Percentiles rank a stretch among this genome's conserved stretches.
Conservation (phyloP, 92 coral and sea anemone genomes). For the Isaurus tuberculatus region DNA sequence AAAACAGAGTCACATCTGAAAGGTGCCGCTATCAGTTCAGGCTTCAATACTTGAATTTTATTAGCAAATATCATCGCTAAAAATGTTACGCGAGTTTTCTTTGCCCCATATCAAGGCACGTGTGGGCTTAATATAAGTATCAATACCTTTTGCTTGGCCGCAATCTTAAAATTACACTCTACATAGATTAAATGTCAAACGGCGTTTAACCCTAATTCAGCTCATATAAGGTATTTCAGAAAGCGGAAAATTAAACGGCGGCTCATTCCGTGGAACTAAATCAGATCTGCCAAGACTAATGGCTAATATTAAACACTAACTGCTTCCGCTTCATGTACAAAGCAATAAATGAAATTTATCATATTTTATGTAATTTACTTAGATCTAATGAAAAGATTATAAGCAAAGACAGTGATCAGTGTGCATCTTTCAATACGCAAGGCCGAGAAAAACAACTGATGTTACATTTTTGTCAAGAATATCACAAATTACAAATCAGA, state of each 20-base stretch:
- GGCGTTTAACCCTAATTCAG: not conserved
- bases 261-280: constrained; percentile 13
- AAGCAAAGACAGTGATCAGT: too few species aligned
- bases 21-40: too few species aligned
- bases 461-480: not conserved
- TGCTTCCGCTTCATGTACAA: constrained; percentile 2
- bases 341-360: not conserved
- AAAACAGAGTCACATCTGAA: too few species aligned
- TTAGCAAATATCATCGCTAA: not conserved
- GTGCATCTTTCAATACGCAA: too few species aligned
- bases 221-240: not conserved
- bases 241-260: not conserved
- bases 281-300: not conserved
- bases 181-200: not conserved
- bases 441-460: not conserved
- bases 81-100: not conserved
- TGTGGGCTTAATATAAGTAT: not conserved
- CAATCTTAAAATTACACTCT: constrained; percentile 5
- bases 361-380: not conserved
- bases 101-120: constrained; percentile 2
- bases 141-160: not conserved
- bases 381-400: too few species aligned
- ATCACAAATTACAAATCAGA: not conserved
- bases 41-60: too few species aligned
- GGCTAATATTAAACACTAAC: not conserved